Conservation (phyloP, 1,140 invertebrate genomes). For the Ceratina japonica region DNA sequence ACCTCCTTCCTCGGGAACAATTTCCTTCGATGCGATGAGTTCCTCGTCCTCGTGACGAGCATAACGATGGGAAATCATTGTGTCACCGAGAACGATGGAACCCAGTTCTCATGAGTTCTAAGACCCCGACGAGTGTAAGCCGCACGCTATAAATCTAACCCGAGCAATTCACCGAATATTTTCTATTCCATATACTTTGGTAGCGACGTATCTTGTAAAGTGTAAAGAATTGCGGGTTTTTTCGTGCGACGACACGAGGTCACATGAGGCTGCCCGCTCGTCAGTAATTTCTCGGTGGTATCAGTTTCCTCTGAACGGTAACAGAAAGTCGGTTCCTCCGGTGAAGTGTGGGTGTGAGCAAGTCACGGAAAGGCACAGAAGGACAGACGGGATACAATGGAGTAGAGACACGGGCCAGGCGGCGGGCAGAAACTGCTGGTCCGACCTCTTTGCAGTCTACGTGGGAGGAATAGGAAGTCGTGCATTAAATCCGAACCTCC, state of each 20-base stretch:
- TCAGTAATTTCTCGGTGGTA: too few species aligned
- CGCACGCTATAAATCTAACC: not conserved
- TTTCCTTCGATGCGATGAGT: not conserved
- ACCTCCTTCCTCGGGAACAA: not conserved
- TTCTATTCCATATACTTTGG: too few species aligned
- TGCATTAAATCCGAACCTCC: slow-evolving; percentile 68
- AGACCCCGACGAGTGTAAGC: not conserved
- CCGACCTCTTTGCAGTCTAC: slow-evolving; percentile 65
- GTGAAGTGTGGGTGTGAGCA: slow-evolving; percentile 21
- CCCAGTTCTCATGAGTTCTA: slow-evolving; percentile 35
- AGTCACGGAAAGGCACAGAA: slow-evolving; percentile 48
- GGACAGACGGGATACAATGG: slow-evolving; percentile 28
- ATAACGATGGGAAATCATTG: slow-evolving; percentile 19
- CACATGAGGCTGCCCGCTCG: too few species aligned
- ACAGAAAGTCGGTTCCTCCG: not conserved
- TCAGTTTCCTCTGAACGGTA: too few species aligned
- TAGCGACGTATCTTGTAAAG: too few species aligned
- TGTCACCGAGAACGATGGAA: slow-evolving; percentile 27
- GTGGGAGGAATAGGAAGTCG: slow-evolving; percentile 73
- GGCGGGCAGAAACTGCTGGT: slow-evolving; percentile 23
- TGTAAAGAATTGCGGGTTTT: too few species aligned
- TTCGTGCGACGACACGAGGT: too few species aligned
- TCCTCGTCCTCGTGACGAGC: not conserved
- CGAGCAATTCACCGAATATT: too few species aligned
- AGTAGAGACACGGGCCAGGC: slow-evolving; percentile 14